phyloP scores from a whole-genome alignment of 2,888 invertebrate species.

The Dryococelus australis region DNA sequence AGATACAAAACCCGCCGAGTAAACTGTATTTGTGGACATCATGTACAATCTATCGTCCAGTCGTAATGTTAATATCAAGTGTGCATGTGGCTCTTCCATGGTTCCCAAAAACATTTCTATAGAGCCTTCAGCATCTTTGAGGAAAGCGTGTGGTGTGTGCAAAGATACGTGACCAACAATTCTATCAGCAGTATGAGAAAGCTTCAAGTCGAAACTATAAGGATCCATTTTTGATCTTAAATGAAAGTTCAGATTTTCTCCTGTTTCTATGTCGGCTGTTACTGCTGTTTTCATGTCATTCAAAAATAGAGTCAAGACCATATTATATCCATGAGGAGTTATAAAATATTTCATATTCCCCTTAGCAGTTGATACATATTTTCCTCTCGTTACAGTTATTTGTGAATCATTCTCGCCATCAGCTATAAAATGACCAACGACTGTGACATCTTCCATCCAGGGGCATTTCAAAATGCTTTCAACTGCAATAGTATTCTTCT shows the following conservation, averaged over 20 bases:
- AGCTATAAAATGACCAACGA: slow-evolving; percentile 43
- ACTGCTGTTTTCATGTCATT: not conserved
- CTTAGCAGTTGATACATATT: slow-evolving; percentile 33
- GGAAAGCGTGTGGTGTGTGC: not conserved
- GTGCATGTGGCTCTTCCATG: not conserved
- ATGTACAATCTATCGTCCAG: not conserved
- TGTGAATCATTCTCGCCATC: slow-evolving; percentile 34
- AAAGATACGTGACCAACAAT: not conserved
- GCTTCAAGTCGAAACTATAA: not conserved
- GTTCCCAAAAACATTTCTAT: not conserved
- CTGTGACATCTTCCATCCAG: slow-evolving; percentile 45
- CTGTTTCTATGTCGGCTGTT: not conserved
- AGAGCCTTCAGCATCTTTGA: not conserved
- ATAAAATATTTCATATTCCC: slow-evolving; percentile 34
- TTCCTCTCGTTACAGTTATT: slow-evolving; percentile 33
- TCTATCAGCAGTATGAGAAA: not conserved
- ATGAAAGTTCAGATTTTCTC: not conserved
- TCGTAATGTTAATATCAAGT: not conserved
- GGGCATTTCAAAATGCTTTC: slow-evolving; percentile 45
- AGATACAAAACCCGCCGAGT: not conserved
- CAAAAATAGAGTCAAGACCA: not conserved
- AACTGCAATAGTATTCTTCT: slow-evolving; percentile 38
- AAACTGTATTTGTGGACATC: not conserved
- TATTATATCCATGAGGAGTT: not conserved
- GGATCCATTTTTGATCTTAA: not conserved